Evolutionary conservation across 2,797 vertebrate species (phyloP), one percentile per base, ranked within the genome.

Genomic region (Anguilla marmorata): DNA sequence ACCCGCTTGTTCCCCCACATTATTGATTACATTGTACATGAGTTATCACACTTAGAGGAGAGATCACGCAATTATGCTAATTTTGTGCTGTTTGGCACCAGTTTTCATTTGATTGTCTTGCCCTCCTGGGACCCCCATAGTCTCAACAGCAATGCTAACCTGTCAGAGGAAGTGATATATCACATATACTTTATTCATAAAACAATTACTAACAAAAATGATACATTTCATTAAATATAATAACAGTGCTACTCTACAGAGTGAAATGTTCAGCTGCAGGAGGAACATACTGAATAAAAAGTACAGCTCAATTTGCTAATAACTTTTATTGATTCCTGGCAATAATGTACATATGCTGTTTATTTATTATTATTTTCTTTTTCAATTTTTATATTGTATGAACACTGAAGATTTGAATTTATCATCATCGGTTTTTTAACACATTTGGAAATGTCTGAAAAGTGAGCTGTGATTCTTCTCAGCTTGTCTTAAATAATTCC

Each of bases 151-250:
- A 48, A 60, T 54, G 21, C 63, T 56, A 88, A 74, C 87, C 63
- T 56, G 60, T 54, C 37, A 54, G 63, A 72, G 80, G 48, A 88
- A 85, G 33, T 88, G 60, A 60, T 60, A 54, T 48, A 30, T 80
- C 24, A 84, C 41, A 84, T 84, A 87, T 69, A 83, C n/a, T 60
- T 33, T 80, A 48, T 66, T 48, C 41, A 87, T 83, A 84, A 87
- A 87, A 80, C 86, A 87, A 84, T 87, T 83, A 84, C 60, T 21
- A 33, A 50, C 86, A 84, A 87, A 87, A 79, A 84, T 84, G 86
- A 87, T 41, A 48, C 37, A 41, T 74, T 30, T 19, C 50, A n/a
- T 58, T 60, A 12, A 58, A 83, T 30, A 21, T 2, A 63, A 45
- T 3, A 45, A 66, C 27, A 58, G 48, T 14, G 63, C 58, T 56